phyloP scores from a whole-genome alignment of 2,888 invertebrate species.

The Tipula confusa region DNA sequence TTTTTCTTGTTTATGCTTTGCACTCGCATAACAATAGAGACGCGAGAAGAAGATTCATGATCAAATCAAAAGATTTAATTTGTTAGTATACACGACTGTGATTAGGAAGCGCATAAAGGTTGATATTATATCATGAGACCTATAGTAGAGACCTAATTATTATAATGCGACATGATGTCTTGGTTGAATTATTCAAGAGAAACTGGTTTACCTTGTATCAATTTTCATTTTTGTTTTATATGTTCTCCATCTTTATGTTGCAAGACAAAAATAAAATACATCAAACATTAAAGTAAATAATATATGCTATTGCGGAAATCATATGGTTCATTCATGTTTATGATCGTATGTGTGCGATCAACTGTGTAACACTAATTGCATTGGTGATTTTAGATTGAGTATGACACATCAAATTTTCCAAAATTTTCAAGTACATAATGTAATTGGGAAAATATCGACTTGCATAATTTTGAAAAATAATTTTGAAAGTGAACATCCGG shows the following conservation, averaged over 20 bases:
- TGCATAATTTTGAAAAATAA: too few species aligned
- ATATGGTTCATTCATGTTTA: neutral
- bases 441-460: too few species aligned
- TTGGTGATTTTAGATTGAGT: neutral
- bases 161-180: neutral
- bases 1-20: neutral
- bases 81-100: neutral
- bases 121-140: neutral
- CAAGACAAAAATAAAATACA: neutral
- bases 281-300: neutral
- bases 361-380: neutral
- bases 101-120: neutral
- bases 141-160: neutral
- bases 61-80: neutral
- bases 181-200: slow-evolving; percentile 7
- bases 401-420: neutral
- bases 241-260: neutral
- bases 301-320: neutral
- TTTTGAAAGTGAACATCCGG: too few species aligned
- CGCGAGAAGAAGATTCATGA: neutral
- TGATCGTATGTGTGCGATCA: neutral
- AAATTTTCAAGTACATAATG: neutral
- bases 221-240: neutral
- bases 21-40: neutral
- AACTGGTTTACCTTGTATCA: slow-evolving; percentile 12